phyloP scores from a whole-genome alignment of 2,888 invertebrate genomes.

The Exocentrus adspersus region DNA sequence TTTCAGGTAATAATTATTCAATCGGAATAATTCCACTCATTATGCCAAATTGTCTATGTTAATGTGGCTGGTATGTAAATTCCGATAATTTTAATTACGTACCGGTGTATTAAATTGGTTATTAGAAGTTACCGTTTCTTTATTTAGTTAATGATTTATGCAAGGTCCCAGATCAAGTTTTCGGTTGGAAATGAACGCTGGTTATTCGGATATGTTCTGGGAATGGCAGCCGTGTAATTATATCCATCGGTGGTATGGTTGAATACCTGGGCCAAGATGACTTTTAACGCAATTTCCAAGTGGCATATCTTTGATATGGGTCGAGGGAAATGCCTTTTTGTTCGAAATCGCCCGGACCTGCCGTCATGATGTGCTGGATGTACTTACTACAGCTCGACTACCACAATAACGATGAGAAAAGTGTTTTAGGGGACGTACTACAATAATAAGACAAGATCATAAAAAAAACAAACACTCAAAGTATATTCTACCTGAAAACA shows the following conservation, averaged over 20 bases:
- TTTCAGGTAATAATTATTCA: conserved; percentile 2
- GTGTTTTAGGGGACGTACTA: neutral
- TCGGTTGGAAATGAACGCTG: conserved; percentile 32
- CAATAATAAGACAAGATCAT: too few species aligned
- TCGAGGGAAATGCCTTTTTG: conserved; percentile 62
- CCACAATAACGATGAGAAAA: conserved; percentile 26
- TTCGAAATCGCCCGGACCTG: conserved; percentile 52
- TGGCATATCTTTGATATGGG: conserved; percentile 64
- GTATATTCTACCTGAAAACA: too few species aligned
- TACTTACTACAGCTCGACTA: conserved; percentile 42
- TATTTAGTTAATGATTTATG: conserved; percentile 29
- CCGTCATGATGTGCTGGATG: conserved; percentile 51
- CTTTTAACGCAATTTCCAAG: conserved; percentile 64
- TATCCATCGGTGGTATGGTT: conserved; percentile 54
- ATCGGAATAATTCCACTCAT: conserved; percentile 9
- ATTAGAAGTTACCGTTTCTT: conserved; percentile 14
- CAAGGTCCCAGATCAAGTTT: conserved; percentile 26
- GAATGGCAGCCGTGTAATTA: conserved; percentile 61
- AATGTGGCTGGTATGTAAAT: conserved; percentile 28
- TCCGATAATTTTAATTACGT: neutral
- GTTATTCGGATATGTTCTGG: conserved; percentile 49
- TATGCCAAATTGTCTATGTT: conserved; percentile 14
- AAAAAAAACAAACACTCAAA: too few species aligned
- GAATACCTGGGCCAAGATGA: conserved; percentile 61
- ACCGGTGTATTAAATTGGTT: neutral